Conservation (phyloP, 2,888 invertebrate genomes). For the Beris morrisii region DNA sequence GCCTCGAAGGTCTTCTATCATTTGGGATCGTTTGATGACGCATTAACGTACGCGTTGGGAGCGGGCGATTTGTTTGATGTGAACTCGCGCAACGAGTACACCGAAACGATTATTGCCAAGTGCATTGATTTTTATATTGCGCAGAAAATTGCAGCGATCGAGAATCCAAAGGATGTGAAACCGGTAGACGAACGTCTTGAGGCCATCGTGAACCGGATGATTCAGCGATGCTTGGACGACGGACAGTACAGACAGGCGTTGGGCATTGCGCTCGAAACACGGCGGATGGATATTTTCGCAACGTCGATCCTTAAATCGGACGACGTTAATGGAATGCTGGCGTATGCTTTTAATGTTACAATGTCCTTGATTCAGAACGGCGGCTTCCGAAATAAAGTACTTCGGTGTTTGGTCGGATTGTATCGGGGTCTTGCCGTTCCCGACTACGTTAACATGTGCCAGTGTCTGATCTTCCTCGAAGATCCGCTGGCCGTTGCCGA, state of each 20-base stretch:
- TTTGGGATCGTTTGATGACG: constrained; percentile 94
- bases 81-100: constrained; percentile 91
- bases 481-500: constrained; percentile 92
- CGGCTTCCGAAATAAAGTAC: constrained; percentile 87
- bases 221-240: constrained; percentile 92
- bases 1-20: constrained; percentile 99
- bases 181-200: constrained; percentile 81
- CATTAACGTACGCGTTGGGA: constrained; percentile 94
- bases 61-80: constrained; percentile 95
- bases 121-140: constrained; percentile 97
- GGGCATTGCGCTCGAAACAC: constrained; percentile 93
- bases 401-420: constrained; percentile 84
- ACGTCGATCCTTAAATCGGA: constrained; percentile 89
- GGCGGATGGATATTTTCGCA: constrained; percentile 96
- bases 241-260: constrained; percentile 94
- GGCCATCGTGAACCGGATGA: constrained; percentile 95
- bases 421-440: constrained; percentile 88
- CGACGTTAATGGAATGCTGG: constrained; percentile 86
- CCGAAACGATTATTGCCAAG: constrained; percentile 95
- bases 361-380: constrained; percentile 96
- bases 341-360: constrained; percentile 93
- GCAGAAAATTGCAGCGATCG: constrained; percentile 74
- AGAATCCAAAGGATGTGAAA: constrained; percentile 67
- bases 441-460: constrained; percentile 98
- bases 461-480: constrained; percentile 95